Evolutionary conservation across 2,888 invertebrate genomes (phyloP).

Genomic region (Fragum fragum): DNA sequence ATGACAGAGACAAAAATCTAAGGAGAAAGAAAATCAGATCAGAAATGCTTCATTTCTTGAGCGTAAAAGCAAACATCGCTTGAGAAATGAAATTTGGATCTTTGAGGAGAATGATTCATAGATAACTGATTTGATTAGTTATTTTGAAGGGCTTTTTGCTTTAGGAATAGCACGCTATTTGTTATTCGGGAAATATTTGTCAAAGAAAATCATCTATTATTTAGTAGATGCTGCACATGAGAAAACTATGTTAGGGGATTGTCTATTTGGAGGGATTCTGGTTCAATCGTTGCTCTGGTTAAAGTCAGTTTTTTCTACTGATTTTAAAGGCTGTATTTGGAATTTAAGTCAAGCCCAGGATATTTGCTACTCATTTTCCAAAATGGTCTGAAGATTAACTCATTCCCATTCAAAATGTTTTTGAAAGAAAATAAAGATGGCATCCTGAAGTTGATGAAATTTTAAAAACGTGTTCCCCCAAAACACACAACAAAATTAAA

Average conservation of each 20-base stretch:
- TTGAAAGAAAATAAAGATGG: too few relatives aligned
- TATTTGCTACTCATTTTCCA: too few relatives aligned
- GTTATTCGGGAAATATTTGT: constrained; percentile 1
- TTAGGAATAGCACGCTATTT: constrained; percentile 1
- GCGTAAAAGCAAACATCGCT: constrained; percentile 17
- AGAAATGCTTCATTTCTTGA: not conserved
- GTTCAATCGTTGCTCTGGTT: too few relatives aligned
- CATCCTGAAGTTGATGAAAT: too few relatives aligned
- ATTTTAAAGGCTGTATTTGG: too few relatives aligned
- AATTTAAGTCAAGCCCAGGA: too few relatives aligned
- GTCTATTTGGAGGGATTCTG: too few relatives aligned
- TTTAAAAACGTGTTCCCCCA: too few relatives aligned
- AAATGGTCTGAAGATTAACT: too few relatives aligned
- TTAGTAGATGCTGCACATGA: not conserved
- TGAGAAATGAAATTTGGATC: constrained; percentile 2
- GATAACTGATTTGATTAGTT: constrained; percentile 24
- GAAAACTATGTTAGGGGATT: not conserved
- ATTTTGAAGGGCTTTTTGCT: not conserved
- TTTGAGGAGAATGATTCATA: constrained; percentile 22
- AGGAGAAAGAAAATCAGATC: not conserved
- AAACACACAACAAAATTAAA: too few relatives aligned
- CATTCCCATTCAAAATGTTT: too few relatives aligned
- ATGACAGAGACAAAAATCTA: not conserved
- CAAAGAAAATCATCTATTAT: constrained; percentile 13
- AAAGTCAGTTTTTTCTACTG: too few relatives aligned